Percentiles rank a stretch among this genome's conserved stretches.
Conservation (phyloP, 2,113 vertebrate species). For the Tragelaphus scriptus region DNA sequence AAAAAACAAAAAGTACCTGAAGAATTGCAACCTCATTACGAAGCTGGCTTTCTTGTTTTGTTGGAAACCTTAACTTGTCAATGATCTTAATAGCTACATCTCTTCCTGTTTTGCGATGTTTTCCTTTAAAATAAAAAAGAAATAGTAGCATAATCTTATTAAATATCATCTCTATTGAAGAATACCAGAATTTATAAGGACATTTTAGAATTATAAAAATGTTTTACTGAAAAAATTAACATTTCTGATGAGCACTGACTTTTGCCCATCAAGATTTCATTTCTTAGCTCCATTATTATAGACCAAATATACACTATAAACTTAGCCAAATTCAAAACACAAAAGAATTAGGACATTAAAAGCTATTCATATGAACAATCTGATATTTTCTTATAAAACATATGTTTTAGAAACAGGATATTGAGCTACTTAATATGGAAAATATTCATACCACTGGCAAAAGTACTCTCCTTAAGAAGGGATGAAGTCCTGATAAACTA, state of each 20-base stretch:
- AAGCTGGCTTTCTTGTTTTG: constrained; percentile 98
- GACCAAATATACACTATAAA: not conserved
- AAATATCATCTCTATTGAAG: not conserved
- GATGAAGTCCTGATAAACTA: not conserved
- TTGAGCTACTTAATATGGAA: not conserved
- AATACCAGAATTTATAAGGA: not conserved
- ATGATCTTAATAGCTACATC: constrained; percentile 99
- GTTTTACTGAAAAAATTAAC: constrained; percentile 4
- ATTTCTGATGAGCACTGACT: not conserved
- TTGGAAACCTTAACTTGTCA: constrained; percentile 96
- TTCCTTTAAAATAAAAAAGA: constrained; percentile 84
- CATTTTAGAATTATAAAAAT: constrained; percentile 1
- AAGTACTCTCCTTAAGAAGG: not conserved
- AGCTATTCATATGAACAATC: not conserved
- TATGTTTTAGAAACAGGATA: not conserved
- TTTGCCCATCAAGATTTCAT: not conserved
- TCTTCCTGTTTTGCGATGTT: constrained; percentile 97
- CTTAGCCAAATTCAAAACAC: not conserved
- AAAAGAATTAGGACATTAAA: not conserved
- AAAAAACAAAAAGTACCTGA: constrained; percentile 85
- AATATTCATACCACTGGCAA: not conserved
- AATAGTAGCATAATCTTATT: constrained; percentile 7
- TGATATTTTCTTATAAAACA: constrained; percentile 14
- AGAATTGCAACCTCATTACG: constrained; percentile 98
- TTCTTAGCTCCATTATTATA: not conserved